phyloP scores from a whole-genome alignment of 2,113 vertebrate genomes.

The Macrotus californicus region DNA sequence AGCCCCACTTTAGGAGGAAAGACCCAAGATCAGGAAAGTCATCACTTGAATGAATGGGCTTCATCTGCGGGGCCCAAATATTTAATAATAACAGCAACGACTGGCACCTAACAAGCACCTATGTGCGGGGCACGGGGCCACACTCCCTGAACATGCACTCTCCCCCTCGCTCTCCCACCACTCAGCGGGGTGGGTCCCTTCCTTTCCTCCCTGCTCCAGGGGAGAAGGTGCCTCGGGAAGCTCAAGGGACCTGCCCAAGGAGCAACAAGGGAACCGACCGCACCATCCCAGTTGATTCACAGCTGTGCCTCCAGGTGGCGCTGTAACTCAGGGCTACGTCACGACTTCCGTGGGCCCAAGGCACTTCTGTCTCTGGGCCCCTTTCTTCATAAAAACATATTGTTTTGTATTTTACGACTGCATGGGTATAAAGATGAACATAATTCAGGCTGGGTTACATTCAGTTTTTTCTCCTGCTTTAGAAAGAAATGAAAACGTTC shows the following conservation, averaged over 20 bases:
- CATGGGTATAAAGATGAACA: not conserved
- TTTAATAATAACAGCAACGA: not conserved
- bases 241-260: not conserved
- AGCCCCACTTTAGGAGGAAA: not conserved
- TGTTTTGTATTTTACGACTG: not conserved
- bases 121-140: not conserved
- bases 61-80: not conserved
- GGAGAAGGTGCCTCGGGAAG: accelerated
- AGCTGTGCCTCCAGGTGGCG: not conserved
- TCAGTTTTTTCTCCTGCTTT: not conserved
- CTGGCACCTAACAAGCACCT: accelerated
- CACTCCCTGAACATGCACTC: not conserved
- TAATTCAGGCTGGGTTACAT: not conserved
- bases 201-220: not conserved
- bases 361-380: not conserved
- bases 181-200: not conserved
- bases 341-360: accelerated
- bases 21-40: not conserved
- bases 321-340: not conserved
- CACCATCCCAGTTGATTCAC: not conserved
- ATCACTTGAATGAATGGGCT: not conserved
- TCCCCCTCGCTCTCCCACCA: too few species aligned
- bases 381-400: not conserved
- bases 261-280: not conserved
- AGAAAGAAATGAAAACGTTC: not conserved